phyloP scores from a whole-genome alignment of 2,113 vertebrate genomes.

The Caranx melampygus region DNA sequence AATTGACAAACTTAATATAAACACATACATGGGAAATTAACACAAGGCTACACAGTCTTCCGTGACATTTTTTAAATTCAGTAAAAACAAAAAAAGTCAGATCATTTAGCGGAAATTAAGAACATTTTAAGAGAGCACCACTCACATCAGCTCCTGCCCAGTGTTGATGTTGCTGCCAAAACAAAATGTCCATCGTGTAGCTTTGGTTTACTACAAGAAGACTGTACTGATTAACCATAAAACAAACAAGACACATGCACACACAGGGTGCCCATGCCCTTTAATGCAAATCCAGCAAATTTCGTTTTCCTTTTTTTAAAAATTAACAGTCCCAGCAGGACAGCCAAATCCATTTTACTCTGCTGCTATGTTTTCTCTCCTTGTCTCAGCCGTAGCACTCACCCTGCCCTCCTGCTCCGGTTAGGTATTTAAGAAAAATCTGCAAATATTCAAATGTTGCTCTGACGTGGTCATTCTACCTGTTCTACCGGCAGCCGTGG shows the following conservation, averaged over 20 bases:
- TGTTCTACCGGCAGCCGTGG: neutral
- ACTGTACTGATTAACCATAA: slow-evolving; percentile 86
- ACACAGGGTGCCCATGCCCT: slow-evolving; percentile 15
- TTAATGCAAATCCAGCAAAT: slow-evolving; percentile 36
- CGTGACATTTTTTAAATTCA: neutral
- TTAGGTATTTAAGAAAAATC: slow-evolving; percentile 8
- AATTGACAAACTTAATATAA: neutral
- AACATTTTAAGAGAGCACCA: slow-evolving; percentile 18
- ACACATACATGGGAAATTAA: neutral
- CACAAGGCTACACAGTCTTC: neutral
- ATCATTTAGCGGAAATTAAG: neutral
- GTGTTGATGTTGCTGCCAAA: slow-evolving; percentile 47
- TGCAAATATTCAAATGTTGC: slow-evolving; percentile 27
- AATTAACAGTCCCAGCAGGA: slow-evolving; percentile 59
- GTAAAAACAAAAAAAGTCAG: neutral
- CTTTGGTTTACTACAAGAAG: slow-evolving; percentile 77
- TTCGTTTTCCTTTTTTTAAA: slow-evolving; percentile 52
- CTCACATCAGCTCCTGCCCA: slow-evolving; percentile 65
- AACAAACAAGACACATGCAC: slow-evolving; percentile 79
- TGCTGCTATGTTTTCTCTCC: neutral
- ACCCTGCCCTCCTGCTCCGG: neutral
- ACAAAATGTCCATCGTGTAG: slow-evolving; percentile 63
- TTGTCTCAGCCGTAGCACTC: neutral
- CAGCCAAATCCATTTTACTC: neutral
- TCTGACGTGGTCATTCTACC: neutral